Base-by-base conservation (phyloP, 2,888 invertebrate genomes). In the Apomyelois bistriatella region DNA sequence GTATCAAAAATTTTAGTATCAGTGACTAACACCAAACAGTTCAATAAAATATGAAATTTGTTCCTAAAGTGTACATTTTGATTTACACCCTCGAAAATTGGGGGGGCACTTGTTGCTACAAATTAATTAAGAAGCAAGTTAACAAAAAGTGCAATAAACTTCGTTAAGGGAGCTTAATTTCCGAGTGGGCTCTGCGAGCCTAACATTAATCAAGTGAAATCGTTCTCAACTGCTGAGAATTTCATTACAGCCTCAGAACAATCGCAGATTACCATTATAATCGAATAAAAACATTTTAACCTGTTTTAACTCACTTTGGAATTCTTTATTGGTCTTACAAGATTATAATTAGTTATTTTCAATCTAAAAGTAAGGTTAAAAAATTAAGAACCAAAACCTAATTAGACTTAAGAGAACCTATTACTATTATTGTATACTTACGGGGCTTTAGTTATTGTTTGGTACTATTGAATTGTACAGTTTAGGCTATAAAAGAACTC, bases 61-160 rank as follows among this genome's bases (percentile, higher is more conserved):
- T 57, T 61, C 54, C 58, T 64, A 61, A 22, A 22, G 22, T 22
- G 49, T 61, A 55, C 51, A 56, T 58, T 59, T 61, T 62, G 65
- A 71, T 69, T 66, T 66, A 68, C 66, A 60, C 57, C 22, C 56
- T 57, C 49, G 51, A 64, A 64, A 66, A 66, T 70, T 71, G 60
- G 59, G 41, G 28, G 59, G 64, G 70, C 71, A 84, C 85, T 85
- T 85, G 84, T 86, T 83, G 85, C 85, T 80, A 65, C 63, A 75
- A 79, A 86, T 82, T 85, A 85, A 82, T 83, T 82, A 82, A 76
- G 72, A 77, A 79, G 80, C 81, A 82, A 83, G 79, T 79, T 82
- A 79, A 79, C 81, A 85, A 85, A 85, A 85, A 84, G 70, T 85
- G 83, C 80, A 82, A 83, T 85, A 82, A 82, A 81, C 74, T 82